Percentiles rank a stretch among this genome's conserved stretches.
These are phyloP conservation scores for Hylomyscus alleni DNA, from an alignment of 2,797 vertebrate genomes.

Conservation along the genomic window DNA sequence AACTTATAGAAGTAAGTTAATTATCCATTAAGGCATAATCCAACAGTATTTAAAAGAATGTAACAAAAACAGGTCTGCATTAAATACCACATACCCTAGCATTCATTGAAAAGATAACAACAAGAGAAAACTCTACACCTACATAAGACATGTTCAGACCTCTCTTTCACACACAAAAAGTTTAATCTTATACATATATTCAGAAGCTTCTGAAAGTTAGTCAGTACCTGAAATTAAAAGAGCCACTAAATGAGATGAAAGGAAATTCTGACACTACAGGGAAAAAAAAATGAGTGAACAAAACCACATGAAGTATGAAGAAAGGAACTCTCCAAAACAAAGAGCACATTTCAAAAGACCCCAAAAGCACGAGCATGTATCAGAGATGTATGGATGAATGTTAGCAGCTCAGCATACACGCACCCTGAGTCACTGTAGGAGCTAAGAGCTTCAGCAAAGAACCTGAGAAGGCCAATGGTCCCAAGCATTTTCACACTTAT, in stretches of 20 bases:
- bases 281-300: not conserved
- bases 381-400: not conserved
- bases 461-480: not conserved
- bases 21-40: not conserved
- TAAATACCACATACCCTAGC: conserved; percentile 2
- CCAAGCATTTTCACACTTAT: not conserved
- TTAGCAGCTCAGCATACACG: not conserved
- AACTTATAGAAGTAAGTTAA: conserved; percentile 19
- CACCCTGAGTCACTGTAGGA: not conserved
- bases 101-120: conserved; percentile 10
- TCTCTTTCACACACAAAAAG: not conserved
- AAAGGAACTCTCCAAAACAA: conserved; percentile 40
- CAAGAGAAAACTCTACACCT: not conserved
- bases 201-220: not conserved
- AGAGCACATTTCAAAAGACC: not conserved
- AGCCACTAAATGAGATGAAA: not conserved
- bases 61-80: conserved; percentile 5
- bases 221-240: conserved; percentile 17
- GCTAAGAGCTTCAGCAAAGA: not conserved
- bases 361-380: not conserved
- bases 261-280: conserved; percentile 14
- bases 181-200: not conserved
- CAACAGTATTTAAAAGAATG: not conserved
- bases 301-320: not conserved
- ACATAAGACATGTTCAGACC: not conserved